A percentile compares a stretch with the other conserved stretches of the same genome.
Evolutionary conservation across 2,113 vertebrate species (phyloP).

Genomic region (Cynoglossus semilaevis): DNA sequence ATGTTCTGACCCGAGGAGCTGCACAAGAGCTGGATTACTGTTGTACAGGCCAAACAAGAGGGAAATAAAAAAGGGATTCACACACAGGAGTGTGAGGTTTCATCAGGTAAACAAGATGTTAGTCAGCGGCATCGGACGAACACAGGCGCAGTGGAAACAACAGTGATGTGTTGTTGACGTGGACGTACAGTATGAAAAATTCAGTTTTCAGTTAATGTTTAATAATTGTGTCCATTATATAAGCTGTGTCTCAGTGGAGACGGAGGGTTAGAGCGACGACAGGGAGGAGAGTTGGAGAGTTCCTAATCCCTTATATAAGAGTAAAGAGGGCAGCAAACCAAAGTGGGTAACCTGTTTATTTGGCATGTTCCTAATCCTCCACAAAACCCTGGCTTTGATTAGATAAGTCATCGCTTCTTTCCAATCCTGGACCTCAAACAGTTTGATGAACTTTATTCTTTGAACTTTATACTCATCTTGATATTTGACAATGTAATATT

Average conservation of each 20-base stretch:
- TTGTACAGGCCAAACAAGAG: neutral
- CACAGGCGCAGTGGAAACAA: neutral
- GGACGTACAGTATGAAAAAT: neutral
- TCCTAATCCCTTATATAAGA: slow-evolving; percentile 68
- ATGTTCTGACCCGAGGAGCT: neutral
- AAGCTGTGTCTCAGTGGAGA: neutral
- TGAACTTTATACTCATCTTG: too few species aligned
- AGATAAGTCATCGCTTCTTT: neutral
- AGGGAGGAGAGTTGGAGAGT: slow-evolving; percentile 50
- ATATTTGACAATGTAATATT: too few species aligned
- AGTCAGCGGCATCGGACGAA: too few species aligned
- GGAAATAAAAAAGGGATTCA: neutral
- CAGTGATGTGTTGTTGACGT: neutral
- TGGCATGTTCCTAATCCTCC: slow-evolving; percentile 50
- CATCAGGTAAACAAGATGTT: neutral
- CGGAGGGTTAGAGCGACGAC: neutral
- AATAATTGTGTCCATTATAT: neutral
- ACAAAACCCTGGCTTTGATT: slow-evolving; percentile 4
- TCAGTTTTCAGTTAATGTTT: neutral
- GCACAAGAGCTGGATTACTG: neutral
- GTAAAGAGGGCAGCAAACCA: slow-evolving; percentile 47
- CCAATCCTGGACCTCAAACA: neutral
- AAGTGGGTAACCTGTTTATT: slow-evolving; percentile 47
- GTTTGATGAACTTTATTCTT: too few species aligned
- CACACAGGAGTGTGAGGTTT: neutral